Conservation (phyloP, 2,888 invertebrate species). For the Mythimna loreyi region DNA sequence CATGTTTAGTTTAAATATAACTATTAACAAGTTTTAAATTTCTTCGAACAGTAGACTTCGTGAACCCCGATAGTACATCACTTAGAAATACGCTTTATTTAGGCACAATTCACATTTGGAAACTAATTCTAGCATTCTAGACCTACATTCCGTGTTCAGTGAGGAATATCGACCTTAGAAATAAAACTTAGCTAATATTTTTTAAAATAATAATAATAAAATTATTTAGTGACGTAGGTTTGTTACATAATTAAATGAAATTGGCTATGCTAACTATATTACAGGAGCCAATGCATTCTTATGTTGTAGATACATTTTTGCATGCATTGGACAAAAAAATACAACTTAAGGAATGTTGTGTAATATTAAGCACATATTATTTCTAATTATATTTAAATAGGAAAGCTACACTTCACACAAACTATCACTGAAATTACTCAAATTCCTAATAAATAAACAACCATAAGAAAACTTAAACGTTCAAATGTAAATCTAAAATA, state of each 20-base stretch:
- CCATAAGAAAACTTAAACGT: background rate
- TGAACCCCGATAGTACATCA: constrained; percentile 68
- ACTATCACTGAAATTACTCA: background rate
- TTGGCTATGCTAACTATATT: too few species aligned
- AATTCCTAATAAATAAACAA: constrained; percentile 26
- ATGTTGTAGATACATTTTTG: too few species aligned
- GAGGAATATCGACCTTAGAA: constrained; percentile 59
- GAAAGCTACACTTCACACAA: background rate
- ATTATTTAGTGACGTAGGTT: too few species aligned
- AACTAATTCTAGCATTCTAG: constrained; percentile 87
- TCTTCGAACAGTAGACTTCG: constrained; percentile 60
- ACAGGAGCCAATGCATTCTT: too few species aligned
- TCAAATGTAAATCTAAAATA: background rate
- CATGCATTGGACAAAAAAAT: too few species aligned
- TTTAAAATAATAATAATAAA: background rate
- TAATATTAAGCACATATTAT: constrained; percentile 8
- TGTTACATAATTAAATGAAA: too few species aligned
- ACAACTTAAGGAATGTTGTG: background rate
- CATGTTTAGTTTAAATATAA: constrained; percentile 51
- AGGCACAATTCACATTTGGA: constrained; percentile 88
- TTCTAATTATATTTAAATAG: constrained; percentile 7
- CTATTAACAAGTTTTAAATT: constrained; percentile 60
- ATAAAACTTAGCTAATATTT: constrained; percentile 2
- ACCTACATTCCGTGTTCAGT: constrained; percentile 74
- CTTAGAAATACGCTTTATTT: constrained; percentile 78